Evolutionary conservation across 2,888 invertebrate species (phyloP), one percentile per base, ranked within the genome.

Genomic region (Standfussiana lucernea): DNA sequence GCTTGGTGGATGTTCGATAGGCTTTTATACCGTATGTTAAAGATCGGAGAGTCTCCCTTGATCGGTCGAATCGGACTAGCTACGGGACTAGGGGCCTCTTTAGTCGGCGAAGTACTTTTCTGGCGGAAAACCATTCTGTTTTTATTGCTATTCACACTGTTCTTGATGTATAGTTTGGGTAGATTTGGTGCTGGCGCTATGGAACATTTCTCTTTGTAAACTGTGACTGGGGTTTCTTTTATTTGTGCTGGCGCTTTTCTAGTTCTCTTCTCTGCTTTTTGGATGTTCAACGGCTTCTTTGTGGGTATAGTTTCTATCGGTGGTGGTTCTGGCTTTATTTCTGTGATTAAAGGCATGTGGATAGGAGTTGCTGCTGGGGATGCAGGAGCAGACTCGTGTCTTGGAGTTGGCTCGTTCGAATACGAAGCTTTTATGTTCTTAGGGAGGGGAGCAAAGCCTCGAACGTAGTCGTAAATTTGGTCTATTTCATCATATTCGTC

Each of bases 401-500:
- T 94, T 88, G 91, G 89, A 69, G 90, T 90, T 8, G 95, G 93
- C 61, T 97, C 97, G 80, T 95, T 96, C 0, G 94, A 95, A 90
- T 97, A 98, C 0, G 98, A 97, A 1, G 98, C 97, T 90, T 98
- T 97, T 40, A 98, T 97, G 90, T 97, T 98, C 93, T 98, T 98
- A 10, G 99, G 99, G 45, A 99, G 97, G 2, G 99, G 99, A 71
- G 99, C 99, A 88, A 99, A 98, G 1, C 99, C 99, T 83, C 99
- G 97, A 0, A 99, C 99, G 93, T 99, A 99, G 93, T 99, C 99
- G 93, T 99, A 99, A 86, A 99, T 99, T 95, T 99, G 99, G 97
- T 99, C 99, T 88, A 99, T 99, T 95, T 99, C 99, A 89, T 99
- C 99, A 94, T 99, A 99, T 91, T 99, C 99, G 92, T 98, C 98